phyloP scores from a whole-genome alignment of 2,797 vertebrate species.

The Heterohyrax brucei region DNA sequence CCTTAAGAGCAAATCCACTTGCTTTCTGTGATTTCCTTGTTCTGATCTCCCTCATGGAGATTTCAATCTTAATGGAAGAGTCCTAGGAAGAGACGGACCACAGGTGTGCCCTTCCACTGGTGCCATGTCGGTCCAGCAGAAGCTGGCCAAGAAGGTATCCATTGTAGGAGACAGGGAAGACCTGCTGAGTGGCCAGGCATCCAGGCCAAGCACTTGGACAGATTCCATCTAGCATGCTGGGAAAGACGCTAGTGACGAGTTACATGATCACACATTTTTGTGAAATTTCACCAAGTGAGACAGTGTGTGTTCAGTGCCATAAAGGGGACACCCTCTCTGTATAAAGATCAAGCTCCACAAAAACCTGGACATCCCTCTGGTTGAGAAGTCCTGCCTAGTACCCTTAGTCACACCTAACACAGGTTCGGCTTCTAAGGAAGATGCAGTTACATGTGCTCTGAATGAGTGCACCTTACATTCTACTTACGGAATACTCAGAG shows the following conservation, averaged over 20 bases:
- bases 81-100: background rate
- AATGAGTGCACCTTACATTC: fast-evolving
- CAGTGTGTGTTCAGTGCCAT: background rate
- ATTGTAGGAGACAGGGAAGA: background rate
- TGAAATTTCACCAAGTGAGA: background rate
- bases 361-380: background rate
- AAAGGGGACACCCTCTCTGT: too few species aligned
- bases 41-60: background rate
- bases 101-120: background rate
- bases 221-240: background rate
- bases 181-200: fast-evolving
- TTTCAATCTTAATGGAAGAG: constrained; percentile 11
- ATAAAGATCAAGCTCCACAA: background rate
- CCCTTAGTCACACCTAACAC: fast-evolving
- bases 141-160: fast-evolving
- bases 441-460: too few species aligned
- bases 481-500: background rate
- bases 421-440: background rate
- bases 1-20: background rate
- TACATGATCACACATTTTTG: background rate
- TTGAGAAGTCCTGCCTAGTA: background rate
- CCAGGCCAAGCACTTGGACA: background rate
- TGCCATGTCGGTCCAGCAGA: background rate
- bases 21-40: background rate
- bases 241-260: fast-evolving